Evolutionary conservation across 2,888 invertebrate genomes (phyloP).

Genomic region (Zelleria hepariella): DNA sequence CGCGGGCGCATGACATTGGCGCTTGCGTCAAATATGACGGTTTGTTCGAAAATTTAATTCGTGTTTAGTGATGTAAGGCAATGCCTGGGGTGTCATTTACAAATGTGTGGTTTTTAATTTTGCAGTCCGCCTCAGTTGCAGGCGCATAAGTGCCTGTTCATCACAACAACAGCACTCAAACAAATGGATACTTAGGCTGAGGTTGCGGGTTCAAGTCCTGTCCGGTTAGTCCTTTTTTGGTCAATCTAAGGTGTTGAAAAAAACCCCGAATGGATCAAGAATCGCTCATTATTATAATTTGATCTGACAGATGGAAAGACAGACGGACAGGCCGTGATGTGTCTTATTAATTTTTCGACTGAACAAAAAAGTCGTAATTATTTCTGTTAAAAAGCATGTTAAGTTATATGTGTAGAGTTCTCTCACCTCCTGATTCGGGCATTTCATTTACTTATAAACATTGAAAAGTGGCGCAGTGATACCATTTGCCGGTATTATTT

Average conservation of each 20-base stretch:
- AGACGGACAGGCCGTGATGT: conserved; percentile 1
- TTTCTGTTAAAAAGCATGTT: not conserved
- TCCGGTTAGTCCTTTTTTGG: not conserved
- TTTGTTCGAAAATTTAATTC: not conserved
- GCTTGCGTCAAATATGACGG: conserved; percentile 36
- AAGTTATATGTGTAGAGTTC: not conserved
- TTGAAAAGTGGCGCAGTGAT: not conserved
- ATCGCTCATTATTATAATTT: not conserved
- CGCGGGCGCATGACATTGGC: conserved; percentile 34
- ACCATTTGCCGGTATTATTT: no score
- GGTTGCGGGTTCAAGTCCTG: no score
- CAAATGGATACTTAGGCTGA: no score
- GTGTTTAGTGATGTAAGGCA: not conserved
- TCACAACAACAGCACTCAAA: no score
- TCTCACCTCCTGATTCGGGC: not conserved
- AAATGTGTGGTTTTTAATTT: not conserved
- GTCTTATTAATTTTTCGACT: not conserved
- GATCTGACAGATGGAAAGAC: not conserved
- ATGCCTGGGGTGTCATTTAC: not conserved
- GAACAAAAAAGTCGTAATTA: not conserved
- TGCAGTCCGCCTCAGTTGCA: no score
- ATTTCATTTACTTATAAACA: not conserved
- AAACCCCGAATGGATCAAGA: not conserved
- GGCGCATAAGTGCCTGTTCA: no score
- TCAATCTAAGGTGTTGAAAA: not conserved